A percentile compares a stretch with the other conserved stretches of the same genome.
Evolutionary conservation across 2,888 invertebrate genomes (phyloP).

Genomic region (Leucoptera coffeella): DNA sequence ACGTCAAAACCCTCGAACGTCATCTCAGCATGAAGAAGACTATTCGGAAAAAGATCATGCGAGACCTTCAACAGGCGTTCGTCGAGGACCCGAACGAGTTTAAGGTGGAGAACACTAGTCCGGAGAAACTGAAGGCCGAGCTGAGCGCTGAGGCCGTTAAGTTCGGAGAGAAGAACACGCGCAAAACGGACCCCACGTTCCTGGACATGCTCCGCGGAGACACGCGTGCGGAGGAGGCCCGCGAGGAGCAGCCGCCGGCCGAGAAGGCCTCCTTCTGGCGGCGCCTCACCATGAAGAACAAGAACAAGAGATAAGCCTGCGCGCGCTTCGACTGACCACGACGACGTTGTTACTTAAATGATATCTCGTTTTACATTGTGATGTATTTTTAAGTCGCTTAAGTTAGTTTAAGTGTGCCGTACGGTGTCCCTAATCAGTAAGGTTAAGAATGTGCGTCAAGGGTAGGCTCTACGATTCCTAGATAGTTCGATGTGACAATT

Average conservation of each 20-base stretch:
- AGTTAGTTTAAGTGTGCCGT: slow-evolving; percentile 15
- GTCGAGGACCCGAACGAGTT: slow-evolving; percentile 68
- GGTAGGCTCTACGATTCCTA: slow-evolving; percentile 29
- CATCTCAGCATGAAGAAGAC: slow-evolving; percentile 85
- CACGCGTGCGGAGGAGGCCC: slow-evolving; percentile 34
- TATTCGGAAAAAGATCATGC: slow-evolving; percentile 78
- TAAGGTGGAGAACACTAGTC: slow-evolving; percentile 62
- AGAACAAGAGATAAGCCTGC: slow-evolving; percentile 58
- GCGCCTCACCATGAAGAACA: slow-evolving; percentile 63
- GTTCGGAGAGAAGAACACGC: slow-evolving; percentile 50
- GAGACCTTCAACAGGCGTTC: slow-evolving; percentile 71
- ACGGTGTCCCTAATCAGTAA: slow-evolving; percentile 3
- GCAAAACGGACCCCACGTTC: slow-evolving; percentile 56
- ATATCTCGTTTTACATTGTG: slow-evolving; percentile 49
- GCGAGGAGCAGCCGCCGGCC: slow-evolving; percentile 39
- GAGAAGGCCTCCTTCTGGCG: slow-evolving; percentile 64
- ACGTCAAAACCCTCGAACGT: slow-evolving; percentile 69
- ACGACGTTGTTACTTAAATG: slow-evolving; percentile 24
- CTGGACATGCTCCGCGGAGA: slow-evolving; percentile 62
- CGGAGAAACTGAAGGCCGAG: slow-evolving; percentile 62
- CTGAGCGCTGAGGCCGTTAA: slow-evolving; percentile 62
- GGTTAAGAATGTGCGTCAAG: slow-evolving; percentile 14
- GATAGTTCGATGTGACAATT: slow-evolving; percentile 41
- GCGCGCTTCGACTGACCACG: slow-evolving; percentile 15
- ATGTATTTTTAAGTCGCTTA: slow-evolving; percentile 43